Base-by-base conservation (phyloP, 64 coral and sea anemone genomes). In the Pocillopora damicornis region DNA sequence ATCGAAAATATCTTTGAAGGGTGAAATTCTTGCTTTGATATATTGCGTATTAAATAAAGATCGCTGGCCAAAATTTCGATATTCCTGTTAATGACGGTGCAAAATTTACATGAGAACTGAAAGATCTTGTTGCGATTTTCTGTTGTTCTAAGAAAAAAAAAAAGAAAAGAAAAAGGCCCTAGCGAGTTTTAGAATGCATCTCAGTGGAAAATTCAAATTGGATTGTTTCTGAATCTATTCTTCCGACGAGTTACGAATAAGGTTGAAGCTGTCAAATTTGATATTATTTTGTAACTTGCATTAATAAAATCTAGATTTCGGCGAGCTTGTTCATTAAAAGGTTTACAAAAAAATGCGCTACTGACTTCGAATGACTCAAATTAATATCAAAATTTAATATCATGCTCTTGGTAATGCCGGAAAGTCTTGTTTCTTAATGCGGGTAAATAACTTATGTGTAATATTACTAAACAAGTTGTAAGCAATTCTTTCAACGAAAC, bases 311-410 rank as follows among this genome's bases (percentile, higher is more conserved):
- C 63, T 67, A 18, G 20, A 35, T 36, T 67, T n/a, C 17, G 64
- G 63, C 11, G 62, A 72, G 18, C 22, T 42, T 85, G 81, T 85
- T 82, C 35, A 82, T 82, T 82, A 82, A 66, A 30, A 18, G 16
- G 60, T 38, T 82, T 81, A 36, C 61, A 82, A 22, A 82, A 51
- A 82, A 82, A 65, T 82, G n/a, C n/a, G 80, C 60, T 63, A 82
- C 80, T 82, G n/a, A 45, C 63, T 67, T 3, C 2, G 61, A 59
- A 75, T 23, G 13, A 56, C 63, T 30, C 80, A 66, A 65, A 71
- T 12, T 85, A 73, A 85, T 85, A 85, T 85, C 81, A 72, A 85
- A 82, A 71, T 85, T 85, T 69, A 72, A 71, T 85, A 36, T 69
- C 64, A 85, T n/a, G 63, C 18, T 85, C 15, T 85, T 85, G 22